Evolutionary conservation across 2,113 vertebrate genomes (phyloP).

Genomic region (Tachuris rubrigastra): DNA sequence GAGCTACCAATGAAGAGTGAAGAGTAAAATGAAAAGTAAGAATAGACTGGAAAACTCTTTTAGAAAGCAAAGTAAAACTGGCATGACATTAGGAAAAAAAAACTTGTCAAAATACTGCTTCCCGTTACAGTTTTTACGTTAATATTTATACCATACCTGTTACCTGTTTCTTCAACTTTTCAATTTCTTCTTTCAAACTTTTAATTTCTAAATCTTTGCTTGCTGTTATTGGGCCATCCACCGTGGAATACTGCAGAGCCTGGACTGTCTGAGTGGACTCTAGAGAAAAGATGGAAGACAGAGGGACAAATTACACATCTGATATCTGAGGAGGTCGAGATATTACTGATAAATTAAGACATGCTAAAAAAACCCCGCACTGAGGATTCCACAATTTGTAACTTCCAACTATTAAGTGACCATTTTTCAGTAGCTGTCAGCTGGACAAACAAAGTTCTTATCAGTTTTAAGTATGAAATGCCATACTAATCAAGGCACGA

Average conservation of each 20-base stretch:
- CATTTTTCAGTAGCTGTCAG: not conserved
- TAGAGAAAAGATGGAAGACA: constrained; percentile 39
- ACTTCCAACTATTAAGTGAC: not conserved
- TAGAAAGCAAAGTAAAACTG: not conserved
- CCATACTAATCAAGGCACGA: not conserved
- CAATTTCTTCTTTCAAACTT: constrained; percentile 93
- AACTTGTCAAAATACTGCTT: not conserved
- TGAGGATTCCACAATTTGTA: not conserved
- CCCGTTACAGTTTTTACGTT: not conserved
- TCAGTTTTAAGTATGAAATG: not conserved
- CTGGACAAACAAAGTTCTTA: not conserved
- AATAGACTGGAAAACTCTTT: not conserved
- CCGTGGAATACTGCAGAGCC: constrained; percentile 86
- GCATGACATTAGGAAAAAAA: not conserved
- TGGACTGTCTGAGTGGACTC: constrained; percentile 95
- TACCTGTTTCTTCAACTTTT: constrained; percentile 91
- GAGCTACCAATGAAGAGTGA: not conserved
- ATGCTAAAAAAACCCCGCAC: not conserved
- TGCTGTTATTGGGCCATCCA: constrained; percentile 75
- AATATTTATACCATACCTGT: constrained; percentile 77
- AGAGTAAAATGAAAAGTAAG: not conserved
- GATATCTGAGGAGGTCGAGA: not conserved
- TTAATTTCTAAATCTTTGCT: constrained; percentile 95
- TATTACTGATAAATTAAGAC: not conserved
- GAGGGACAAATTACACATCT: not conserved